Conservation (phyloP, 1,140 invertebrate species). For the Zaprionus kolodkinae region DNA sequence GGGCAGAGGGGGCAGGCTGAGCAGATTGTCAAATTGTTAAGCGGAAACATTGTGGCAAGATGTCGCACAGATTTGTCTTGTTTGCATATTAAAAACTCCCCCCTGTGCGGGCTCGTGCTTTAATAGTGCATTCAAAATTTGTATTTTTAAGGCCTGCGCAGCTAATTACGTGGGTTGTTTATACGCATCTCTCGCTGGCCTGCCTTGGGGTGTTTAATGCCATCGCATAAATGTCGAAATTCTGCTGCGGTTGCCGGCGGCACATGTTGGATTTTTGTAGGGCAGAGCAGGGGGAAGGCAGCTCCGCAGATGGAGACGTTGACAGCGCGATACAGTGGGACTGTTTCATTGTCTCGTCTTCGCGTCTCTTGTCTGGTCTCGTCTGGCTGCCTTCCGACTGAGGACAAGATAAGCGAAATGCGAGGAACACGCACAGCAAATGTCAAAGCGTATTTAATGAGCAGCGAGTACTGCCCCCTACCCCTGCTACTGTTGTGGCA, state of each 20-base stretch:
- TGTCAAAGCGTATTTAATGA: slow-evolving; percentile 81
- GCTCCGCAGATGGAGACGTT: background rate
- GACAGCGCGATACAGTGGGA: background rate
- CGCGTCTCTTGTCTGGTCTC: slow-evolving; percentile 64
- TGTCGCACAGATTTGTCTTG: slow-evolving; percentile 46
- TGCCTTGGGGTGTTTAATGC: slow-evolving; percentile 54
- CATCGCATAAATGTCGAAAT: slow-evolving; percentile 60
- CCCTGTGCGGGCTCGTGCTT: slow-evolving; percentile 34
- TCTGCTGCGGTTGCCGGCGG: slow-evolving; percentile 41
- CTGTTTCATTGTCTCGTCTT: slow-evolving; percentile 64
- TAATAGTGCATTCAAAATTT: slow-evolving; percentile 62
- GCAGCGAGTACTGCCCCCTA: slow-evolving; percentile 14
- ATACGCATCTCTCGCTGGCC: slow-evolving; percentile 26
- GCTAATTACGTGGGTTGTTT: slow-evolving; percentile 70
- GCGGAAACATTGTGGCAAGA: slow-evolving; percentile 29
- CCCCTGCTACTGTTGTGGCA: background rate
- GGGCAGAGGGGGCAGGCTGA: background rate
- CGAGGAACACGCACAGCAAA: slow-evolving; percentile 53
- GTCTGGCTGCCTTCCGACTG: slow-evolving; percentile 49
- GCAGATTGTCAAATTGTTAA: slow-evolving; percentile 47
- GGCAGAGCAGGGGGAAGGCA: background rate
- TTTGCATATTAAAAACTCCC: slow-evolving; percentile 36
- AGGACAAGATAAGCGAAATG: slow-evolving; percentile 67
- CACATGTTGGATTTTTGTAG: slow-evolving; percentile 52
- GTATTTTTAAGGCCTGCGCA: slow-evolving; percentile 58